Evolutionary conservation across 1,140 invertebrate species (phyloP).

Genomic region (Drosophila mojavensis): DNA sequence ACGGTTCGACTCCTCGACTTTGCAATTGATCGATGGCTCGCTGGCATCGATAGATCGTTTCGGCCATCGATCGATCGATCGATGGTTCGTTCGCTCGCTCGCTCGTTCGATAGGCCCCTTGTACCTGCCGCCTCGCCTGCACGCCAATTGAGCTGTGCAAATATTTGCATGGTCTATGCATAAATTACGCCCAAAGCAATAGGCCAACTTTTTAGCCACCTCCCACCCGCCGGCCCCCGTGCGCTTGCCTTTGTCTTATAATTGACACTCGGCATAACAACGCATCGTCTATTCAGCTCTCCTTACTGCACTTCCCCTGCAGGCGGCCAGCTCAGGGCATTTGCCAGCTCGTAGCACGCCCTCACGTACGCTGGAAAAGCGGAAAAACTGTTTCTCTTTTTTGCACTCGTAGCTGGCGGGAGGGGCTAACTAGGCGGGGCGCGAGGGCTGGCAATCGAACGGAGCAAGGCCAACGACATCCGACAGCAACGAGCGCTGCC

Average conservation of each 20-base stretch:
- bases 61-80: conserved; percentile 47
- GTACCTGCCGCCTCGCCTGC: background rate
- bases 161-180: conserved; percentile 62
- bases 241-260: conserved; percentile 22
- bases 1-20: conserved; percentile 39
- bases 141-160: conserved; percentile 20
- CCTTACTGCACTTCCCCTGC: background rate
- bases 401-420: conserved; percentile 6
- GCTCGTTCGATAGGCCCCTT: background rate
- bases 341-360: conserved; percentile 45
- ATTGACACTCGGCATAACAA: conserved; percentile 48
- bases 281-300: background rate
- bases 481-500: conserved; percentile 4
- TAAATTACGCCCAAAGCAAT: conserved; percentile 70
- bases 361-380: conserved; percentile 57
- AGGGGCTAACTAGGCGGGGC: background rate
- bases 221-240: background rate
- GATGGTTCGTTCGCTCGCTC: conserved; percentile 37
- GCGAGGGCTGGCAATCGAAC: background rate
- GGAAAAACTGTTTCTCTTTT: conserved; percentile 30
- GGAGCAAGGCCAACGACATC: conserved; percentile 66
- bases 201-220: conserved; percentile 47
- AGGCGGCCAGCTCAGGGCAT: background rate
- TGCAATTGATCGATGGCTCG: conserved; percentile 65
- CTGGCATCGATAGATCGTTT: conserved; percentile 45